These are phyloP conservation scores for Rhinatrema bivittatum DNA, from an alignment of 2,797 vertebrate species.

Conservation along the genomic window DNA sequence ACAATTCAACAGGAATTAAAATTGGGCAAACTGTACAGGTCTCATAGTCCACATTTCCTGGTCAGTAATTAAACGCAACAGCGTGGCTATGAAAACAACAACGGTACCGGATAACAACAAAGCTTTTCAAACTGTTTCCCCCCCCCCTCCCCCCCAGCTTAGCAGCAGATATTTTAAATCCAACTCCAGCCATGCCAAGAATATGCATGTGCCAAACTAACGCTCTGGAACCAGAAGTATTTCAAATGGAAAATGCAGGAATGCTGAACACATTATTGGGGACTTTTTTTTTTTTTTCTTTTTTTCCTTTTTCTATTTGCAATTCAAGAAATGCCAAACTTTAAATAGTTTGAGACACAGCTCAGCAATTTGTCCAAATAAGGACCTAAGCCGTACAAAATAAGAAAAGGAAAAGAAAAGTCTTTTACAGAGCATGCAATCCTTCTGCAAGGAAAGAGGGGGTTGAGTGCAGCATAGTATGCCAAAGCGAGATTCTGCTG, in stretches of 20 bases:
- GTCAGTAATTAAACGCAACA: too few species aligned
- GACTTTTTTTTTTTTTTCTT: conserved; percentile 24
- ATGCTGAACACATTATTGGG: conserved; percentile 23
- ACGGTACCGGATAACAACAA: too few species aligned
- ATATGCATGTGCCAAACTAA: neutral
- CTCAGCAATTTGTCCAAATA: conserved; percentile 45
- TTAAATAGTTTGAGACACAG: conserved; percentile 40
- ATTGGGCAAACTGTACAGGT: too few species aligned
- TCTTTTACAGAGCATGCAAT: neutral
- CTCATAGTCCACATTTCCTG: too few species aligned
- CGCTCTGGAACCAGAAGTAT: conserved; percentile 22
- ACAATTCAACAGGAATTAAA: too few species aligned
- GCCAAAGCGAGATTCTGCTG: neutral
- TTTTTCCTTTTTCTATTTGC: conserved; percentile 28
- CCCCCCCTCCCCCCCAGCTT: too few species aligned
- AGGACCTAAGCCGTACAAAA: conserved; percentile 32
- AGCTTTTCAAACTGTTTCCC: too few species aligned
- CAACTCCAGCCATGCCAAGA: neutral
- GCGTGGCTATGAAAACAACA: too few species aligned
- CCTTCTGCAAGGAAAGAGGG: conserved; percentile 7
- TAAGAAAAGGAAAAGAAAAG: conserved; percentile 2
- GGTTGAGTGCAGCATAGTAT: neutral
- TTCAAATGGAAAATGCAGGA: conserved; percentile 22
- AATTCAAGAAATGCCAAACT: conserved; percentile 37
- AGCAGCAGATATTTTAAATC: neutral